Percentiles rank a stretch among this genome's conserved stretches.
These are phyloP conservation scores for Gallinago paraguaiae DNA, from an alignment of 2,113 vertebrate genomes.

Conservation along the genomic window DNA sequence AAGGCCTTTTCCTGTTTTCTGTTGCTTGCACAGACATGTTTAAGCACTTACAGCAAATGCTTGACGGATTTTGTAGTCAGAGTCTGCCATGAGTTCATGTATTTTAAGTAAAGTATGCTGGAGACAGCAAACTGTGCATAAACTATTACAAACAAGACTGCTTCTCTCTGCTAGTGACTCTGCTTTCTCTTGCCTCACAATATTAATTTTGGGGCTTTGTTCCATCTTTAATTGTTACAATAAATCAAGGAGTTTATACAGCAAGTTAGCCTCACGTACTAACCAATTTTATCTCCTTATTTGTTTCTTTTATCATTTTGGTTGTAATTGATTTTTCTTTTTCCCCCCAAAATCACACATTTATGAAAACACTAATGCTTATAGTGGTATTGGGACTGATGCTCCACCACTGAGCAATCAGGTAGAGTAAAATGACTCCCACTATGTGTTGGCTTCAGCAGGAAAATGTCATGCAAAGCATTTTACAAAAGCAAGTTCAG, in stretches of 20 bases:
- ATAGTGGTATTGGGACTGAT: background rate
- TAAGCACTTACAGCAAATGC: background rate
- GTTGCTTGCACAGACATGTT: background rate
- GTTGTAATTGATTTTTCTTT: background rate
- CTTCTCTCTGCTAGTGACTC: background rate
- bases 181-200: background rate
- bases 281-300: background rate
- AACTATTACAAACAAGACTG: background rate
- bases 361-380: background rate
- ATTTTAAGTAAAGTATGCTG: constrained; percentile 20
- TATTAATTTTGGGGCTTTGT: background rate
- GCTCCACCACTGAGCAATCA: background rate
- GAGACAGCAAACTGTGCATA: background rate
- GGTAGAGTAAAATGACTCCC: background rate
- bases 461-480: background rate
- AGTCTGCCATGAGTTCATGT: background rate
- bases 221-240: background rate
- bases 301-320: background rate
- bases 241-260: background rate
- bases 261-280: background rate
- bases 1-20: background rate
- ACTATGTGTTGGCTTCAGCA: background rate
- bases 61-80: constrained; percentile 17
- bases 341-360: background rate
- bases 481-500: background rate